phyloP scores from a whole-genome alignment of 2,797 vertebrate genomes.

The Pelobates cultripes region DNA sequence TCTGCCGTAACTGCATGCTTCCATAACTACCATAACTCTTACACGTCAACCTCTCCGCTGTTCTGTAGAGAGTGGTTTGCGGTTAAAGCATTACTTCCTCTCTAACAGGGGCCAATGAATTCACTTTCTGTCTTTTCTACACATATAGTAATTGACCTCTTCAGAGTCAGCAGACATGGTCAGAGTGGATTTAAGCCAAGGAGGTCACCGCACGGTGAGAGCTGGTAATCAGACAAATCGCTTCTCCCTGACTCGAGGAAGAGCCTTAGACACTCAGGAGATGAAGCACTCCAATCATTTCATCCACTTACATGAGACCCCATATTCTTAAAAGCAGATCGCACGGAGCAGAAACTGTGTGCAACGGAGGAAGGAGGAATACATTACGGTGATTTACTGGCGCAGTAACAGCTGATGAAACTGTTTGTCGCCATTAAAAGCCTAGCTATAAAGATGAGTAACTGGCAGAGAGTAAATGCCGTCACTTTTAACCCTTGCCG shows the following conservation, averaged over 20 bases:
- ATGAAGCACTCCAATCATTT: not conserved
- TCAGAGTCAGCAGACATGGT: too few species aligned
- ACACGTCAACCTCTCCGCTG: too few species aligned
- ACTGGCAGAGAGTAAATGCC: not conserved
- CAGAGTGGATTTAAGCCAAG: not conserved
- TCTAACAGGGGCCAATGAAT: too few species aligned
- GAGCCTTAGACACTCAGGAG: not conserved
- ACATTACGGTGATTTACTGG: slow-evolving; percentile 28
- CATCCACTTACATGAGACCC: slow-evolving; percentile 4
- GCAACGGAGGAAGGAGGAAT: too few species aligned
- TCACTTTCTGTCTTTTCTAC: too few species aligned
- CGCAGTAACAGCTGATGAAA: slow-evolving; percentile 5
- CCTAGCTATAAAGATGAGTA: slow-evolving; percentile 11
- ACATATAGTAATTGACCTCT: too few species aligned
- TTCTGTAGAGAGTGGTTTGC: too few species aligned
- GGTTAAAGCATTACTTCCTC: too few species aligned
- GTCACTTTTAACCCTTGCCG: slow-evolving; percentile 26
- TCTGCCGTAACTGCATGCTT: too few species aligned
- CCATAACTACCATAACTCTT: too few species aligned
- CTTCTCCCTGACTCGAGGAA: not conserved
- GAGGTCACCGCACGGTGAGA: not conserved
- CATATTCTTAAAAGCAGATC: not conserved
- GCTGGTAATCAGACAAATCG: not conserved
- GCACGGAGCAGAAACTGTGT: not conserved
- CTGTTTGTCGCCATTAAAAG: not conserved